A percentile compares a stretch with the other conserved stretches of the same genome.
These are phyloP conservation scores for Nothoprocta pentlandii DNA, from an alignment of 2,113 vertebrate species.

Conservation along the genomic window DNA sequence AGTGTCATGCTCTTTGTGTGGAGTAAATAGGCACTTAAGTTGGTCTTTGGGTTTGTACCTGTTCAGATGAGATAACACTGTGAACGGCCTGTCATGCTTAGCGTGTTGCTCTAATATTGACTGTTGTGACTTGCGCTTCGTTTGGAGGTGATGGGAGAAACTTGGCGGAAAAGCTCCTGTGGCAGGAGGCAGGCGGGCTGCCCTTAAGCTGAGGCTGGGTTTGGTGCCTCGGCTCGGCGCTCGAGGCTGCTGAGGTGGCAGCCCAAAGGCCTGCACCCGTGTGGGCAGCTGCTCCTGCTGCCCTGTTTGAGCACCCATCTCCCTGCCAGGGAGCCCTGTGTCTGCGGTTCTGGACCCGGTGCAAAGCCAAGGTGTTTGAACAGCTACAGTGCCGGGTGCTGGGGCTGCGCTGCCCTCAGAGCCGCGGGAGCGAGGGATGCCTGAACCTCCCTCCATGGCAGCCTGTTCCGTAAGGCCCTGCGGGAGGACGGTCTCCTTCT, in stretches of 20 bases:
- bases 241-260: background rate
- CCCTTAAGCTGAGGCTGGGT: accelerated
- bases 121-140: accelerated
- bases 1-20: background rate
- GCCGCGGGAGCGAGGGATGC: background rate
- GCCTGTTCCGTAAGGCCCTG: background rate
- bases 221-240: background rate
- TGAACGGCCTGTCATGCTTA: accelerated
- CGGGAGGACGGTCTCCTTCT: background rate
- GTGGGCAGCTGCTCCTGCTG: background rate
- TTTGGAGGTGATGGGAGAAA: background rate
- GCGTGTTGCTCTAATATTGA: background rate
- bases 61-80: background rate
- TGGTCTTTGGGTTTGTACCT: background rate
- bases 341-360: background rate
- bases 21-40: background rate
- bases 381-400: background rate
- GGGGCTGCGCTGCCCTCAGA: background rate
- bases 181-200: background rate
- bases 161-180: background rate
- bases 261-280: background rate
- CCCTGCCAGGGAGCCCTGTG: background rate
- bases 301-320: background rate
- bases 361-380: background rate
- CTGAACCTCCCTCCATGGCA: background rate